A percentile compares a stretch with the other conserved stretches of the same genome.
Conservation (phyloP, 2,888 invertebrate species). For the Lepidonotus clava region DNA sequence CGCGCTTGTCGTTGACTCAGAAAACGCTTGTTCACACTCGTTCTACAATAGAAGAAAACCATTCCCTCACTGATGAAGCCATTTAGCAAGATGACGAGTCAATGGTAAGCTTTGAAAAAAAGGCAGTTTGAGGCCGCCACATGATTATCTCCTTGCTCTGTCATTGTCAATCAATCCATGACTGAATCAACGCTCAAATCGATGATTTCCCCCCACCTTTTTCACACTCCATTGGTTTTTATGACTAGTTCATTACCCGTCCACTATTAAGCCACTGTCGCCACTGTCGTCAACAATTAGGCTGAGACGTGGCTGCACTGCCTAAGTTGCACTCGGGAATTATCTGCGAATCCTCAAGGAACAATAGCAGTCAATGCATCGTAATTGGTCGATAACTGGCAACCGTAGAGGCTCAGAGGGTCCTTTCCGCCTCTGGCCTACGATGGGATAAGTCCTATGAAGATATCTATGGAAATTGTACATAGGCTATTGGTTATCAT, state of each 20-base stretch:
- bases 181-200: neutral
- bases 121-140: neutral
- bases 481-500: no score
- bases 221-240: neutral
- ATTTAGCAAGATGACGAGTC: neutral
- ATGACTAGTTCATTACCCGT: neutral
- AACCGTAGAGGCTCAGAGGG: neutral
- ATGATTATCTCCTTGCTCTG: neutral
- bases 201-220: neutral
- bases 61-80: neutral
- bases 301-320: neutral
- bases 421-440: neutral
- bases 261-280: neutral
- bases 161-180: neutral
- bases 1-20: no score
- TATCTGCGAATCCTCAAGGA: neutral
- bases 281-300: neutral
- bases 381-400: constrained; percentile 15
- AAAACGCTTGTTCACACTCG: no score
- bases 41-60: no score
- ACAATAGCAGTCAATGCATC: neutral
- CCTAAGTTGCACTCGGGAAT: neutral
- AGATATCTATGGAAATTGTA: no score
- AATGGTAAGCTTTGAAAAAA: neutral
- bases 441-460: no score